Evolutionary conservation across 2,888 invertebrate genomes (phyloP).

Genomic region (Fragum sueziense): DNA sequence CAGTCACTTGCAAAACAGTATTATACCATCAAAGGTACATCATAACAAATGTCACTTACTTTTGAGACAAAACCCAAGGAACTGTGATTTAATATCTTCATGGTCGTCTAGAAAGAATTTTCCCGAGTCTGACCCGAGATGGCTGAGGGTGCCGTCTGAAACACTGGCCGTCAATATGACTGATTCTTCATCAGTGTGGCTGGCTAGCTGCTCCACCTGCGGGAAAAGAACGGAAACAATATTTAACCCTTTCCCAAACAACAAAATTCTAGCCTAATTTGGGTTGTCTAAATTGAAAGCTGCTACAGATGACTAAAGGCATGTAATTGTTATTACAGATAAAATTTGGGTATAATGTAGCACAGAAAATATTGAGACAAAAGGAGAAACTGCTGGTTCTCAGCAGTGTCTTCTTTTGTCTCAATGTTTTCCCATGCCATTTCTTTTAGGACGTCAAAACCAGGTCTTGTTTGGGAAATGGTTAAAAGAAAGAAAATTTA

Average conservation of each 20-base stretch:
- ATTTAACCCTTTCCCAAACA: not conserved
- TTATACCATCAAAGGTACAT: not conserved
- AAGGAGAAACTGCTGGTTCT: too few species aligned
- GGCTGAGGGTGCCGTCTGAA: slow-evolving; percentile 1
- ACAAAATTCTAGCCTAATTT: not conserved
- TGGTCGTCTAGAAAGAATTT: slow-evolving; percentile 5
- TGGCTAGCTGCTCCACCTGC: slow-evolving; percentile 5
- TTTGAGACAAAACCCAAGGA: slow-evolving; percentile 8
- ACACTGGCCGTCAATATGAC: slow-evolving; percentile 7
- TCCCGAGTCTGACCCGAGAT: slow-evolving; percentile 3
- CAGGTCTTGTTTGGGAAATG: too few species aligned
- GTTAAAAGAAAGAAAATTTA: too few species aligned
- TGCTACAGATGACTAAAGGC: not conserved
- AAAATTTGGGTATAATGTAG: too few species aligned
- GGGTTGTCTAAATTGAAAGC: not conserved
- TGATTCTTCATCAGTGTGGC: slow-evolving; percentile 5
- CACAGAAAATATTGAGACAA: too few species aligned
- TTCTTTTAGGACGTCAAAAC: too few species aligned
- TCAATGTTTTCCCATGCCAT: too few species aligned
- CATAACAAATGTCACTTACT: not conserved
- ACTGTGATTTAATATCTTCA: slow-evolving; percentile 12
- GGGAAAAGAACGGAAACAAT: not conserved
- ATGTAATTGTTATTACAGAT: not conserved
- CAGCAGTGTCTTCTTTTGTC: too few species aligned
- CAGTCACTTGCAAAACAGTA: not conserved